Percentiles rank a stretch among this genome's conserved stretches.
Conservation (phyloP, 2,113 vertebrate genomes). For the Psophia crepitans region DNA sequence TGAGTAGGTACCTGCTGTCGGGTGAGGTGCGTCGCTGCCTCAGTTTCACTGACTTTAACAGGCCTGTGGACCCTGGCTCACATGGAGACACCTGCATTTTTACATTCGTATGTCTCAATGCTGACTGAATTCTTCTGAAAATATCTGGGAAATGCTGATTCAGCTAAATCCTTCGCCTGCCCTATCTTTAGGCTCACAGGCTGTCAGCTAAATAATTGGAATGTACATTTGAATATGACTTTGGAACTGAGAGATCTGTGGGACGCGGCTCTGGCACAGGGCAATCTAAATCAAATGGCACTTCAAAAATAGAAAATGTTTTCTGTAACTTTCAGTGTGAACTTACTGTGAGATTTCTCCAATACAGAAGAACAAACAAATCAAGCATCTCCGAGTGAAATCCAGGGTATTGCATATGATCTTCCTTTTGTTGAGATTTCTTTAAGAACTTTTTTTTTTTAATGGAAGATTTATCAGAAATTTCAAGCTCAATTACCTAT, state of each 20-base stretch:
- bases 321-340: not conserved
- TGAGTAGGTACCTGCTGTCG: not conserved
- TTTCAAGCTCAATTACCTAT: not conserved
- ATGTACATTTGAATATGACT: not conserved
- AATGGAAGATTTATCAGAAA: not conserved
- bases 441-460: not conserved
- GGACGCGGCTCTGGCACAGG: rapidly evolving
- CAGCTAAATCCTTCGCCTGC: not conserved
- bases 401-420: not conserved
- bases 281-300: not conserved
- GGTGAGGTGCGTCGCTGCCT: not conserved
- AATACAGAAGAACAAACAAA: not conserved
- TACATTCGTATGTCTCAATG: not conserved
- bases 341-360: not conserved
- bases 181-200: not conserved
- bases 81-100: not conserved
- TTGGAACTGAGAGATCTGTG: not conserved
- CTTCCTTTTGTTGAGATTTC: not conserved
- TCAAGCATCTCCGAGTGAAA: not conserved
- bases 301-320: not conserved
- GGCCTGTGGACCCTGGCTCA: not conserved
- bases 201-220: not conserved
- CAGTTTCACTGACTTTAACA: not conserved
- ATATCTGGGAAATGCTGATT: not conserved
- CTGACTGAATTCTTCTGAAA: not conserved